These are phyloP conservation scores for human DNA, from an alignment of 2,113 vertebrate species.

Conservation along the genomic window GRCh38 chr4:102198501-102199000, in stretches of 20 bases:
- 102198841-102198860: background rate
- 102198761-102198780: background rate
- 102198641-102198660: background rate
- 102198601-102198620: background rate
- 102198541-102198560: background rate
- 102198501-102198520: background rate
- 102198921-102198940: background rate
- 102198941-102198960: background rate
- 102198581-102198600: background rate
- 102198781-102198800: background rate
- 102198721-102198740: background rate
- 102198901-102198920: background rate
- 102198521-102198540: background rate
- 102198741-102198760: background rate
- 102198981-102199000: background rate
- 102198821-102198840: background rate
- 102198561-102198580: background rate
- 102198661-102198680: background rate
- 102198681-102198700: background rate
- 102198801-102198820: background rate
- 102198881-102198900: background rate
- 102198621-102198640: background rate
- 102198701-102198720: background rate
- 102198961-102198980: background rate
- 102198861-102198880: background rate